These are phyloP conservation scores for Baronia brevicornis DNA, from an alignment of 2,888 invertebrate genomes.

Conservation along the genomic window DNA sequence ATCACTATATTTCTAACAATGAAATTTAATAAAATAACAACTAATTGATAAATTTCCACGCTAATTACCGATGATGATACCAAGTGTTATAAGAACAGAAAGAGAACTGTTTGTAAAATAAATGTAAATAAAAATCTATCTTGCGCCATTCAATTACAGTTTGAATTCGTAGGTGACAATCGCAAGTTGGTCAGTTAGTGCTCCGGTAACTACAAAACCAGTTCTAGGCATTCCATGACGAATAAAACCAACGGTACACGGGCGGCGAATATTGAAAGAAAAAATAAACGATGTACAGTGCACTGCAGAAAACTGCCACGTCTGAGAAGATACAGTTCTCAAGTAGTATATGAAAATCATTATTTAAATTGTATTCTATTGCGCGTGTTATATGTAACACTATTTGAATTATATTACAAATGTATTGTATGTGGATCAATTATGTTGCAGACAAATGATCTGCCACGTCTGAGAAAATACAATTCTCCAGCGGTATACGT, in stretches of 20 bases:
- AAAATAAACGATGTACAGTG: conserved; percentile 3
- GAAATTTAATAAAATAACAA: conserved; percentile 13
- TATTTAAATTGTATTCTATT: too few species aligned
- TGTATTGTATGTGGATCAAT: background rate
- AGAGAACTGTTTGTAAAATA: conserved; percentile 17
- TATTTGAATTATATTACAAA: too few species aligned
- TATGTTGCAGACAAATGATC: too few species aligned
- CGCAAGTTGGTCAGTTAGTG: conserved; percentile 37
- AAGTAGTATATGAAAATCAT: too few species aligned
- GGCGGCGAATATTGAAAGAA: conserved; percentile 16
- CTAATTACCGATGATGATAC: conserved; percentile 24
- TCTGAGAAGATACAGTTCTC: background rate
- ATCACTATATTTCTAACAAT: too few species aligned
- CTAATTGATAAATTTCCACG: conserved; percentile 14
- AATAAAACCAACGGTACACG: conserved; percentile 34
- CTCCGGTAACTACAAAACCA: conserved; percentile 45
- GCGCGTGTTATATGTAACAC: too few species aligned
- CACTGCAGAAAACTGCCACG: conserved; percentile 3
- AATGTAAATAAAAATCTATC: too few species aligned
- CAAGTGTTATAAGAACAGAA: conserved; percentile 31
- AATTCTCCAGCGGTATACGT: background rate
- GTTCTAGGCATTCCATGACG: conserved; percentile 48
- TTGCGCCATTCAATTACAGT: conserved; percentile 20
- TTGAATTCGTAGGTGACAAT: conserved; percentile 17
- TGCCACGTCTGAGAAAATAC: background rate